phyloP scores from a whole-genome alignment of 2,797 vertebrate genomes.

The Pangasius djambal region DNA sequence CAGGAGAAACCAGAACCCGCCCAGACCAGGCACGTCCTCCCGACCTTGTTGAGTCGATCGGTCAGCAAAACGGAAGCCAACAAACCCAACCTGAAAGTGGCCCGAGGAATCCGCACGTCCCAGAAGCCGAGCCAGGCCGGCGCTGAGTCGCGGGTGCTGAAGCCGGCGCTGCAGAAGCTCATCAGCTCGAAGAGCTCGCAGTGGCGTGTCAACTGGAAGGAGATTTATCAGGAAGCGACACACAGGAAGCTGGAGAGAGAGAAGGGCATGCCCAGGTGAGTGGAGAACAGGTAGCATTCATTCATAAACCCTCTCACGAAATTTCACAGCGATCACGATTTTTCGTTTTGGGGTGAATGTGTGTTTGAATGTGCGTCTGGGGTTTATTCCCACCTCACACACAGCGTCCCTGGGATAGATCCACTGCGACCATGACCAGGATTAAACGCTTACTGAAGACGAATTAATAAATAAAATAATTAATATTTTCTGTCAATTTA shows the following conservation, averaged over 20 bases:
- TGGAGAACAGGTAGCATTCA: background rate
- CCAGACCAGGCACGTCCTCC: slow-evolving; percentile 75
- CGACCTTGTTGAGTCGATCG: slow-evolving; percentile 75
- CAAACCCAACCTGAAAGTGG: slow-evolving; percentile 76
- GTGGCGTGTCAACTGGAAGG: slow-evolving; percentile 81
- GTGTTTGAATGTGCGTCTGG: too few relatives aligned
- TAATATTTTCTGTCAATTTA: background rate
- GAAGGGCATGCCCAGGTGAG: slow-evolving; percentile 85
- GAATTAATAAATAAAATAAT: background rate
- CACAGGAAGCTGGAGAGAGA: slow-evolving; percentile 78
- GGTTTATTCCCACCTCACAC: too few relatives aligned
- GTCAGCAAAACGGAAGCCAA: slow-evolving; percentile 69
- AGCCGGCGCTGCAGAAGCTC: slow-evolving; percentile 77
- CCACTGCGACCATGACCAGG: background rate
- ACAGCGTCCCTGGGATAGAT: background rate
- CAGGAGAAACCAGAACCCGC: slow-evolving; percentile 60
- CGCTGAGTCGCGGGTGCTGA: slow-evolving; percentile 72
- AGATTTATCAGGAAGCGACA: slow-evolving; percentile 78
- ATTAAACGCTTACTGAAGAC: too few relatives aligned
- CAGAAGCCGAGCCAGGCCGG: slow-evolving; percentile 64
- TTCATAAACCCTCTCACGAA: background rate
- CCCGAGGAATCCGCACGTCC: slow-evolving; percentile 78
- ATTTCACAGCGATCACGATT: background rate
- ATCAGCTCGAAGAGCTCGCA: slow-evolving; percentile 69
- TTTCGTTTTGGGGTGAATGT: too few relatives aligned